A percentile compares a stretch with the other conserved stretches of the same genome.
Evolutionary conservation across 1,140 invertebrate species (phyloP).

Genomic region (Pseudoatta argentina): DNA sequence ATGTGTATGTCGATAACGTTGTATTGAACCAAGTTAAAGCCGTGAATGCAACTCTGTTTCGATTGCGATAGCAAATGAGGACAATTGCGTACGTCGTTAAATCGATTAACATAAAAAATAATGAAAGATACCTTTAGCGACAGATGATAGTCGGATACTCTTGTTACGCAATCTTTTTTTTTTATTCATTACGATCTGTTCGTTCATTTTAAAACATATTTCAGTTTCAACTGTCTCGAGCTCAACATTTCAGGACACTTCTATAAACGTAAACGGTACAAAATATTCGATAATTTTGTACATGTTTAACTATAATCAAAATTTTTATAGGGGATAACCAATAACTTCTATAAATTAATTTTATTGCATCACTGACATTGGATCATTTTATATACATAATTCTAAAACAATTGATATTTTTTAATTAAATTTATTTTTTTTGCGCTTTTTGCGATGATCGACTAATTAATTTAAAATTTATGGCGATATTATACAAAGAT

Average conservation of each 20-base stretch:
- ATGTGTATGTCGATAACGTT: neutral
- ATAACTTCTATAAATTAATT: neutral
- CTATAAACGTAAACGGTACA: neutral
- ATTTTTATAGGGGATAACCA: neutral
- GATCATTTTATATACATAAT: neutral
- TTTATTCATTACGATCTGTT: neutral
- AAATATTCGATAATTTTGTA: neutral
- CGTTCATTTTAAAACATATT: neutral
- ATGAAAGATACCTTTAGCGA: neutral
- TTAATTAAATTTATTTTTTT: neutral
- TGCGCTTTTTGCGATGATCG: neutral
- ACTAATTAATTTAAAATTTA: neutral
- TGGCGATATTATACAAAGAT: neutral
- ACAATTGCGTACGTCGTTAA: neutral
- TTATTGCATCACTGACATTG: neutral
- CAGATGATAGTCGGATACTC: neutral
- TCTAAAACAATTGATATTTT: slow-evolving; percentile 14
- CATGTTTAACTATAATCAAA: neutral
- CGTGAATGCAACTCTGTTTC: neutral
- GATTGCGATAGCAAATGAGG: slow-evolving; percentile 3
- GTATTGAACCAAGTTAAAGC: neutral
- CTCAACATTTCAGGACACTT: neutral
- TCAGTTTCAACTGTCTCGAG: neutral
- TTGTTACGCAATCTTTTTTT: neutral
- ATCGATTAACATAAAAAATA: slow-evolving; percentile 19